Conservation (phyloP, 2,888 invertebrate genomes). For the Hesperia comma region DNA sequence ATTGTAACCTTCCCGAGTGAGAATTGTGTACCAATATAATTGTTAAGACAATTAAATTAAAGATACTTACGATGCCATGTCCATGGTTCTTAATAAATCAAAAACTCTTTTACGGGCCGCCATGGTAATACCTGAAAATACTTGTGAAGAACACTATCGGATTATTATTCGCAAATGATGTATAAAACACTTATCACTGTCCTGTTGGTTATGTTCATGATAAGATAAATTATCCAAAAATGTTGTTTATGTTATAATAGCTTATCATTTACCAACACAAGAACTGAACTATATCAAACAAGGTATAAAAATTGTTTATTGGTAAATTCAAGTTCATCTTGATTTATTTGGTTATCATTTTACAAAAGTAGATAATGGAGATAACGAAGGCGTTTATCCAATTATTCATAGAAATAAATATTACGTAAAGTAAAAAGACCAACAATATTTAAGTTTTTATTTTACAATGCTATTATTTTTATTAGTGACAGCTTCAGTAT, state of each 20-base stretch:
- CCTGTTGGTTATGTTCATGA: not conserved
- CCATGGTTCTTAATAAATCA: slow-evolving; percentile 86
- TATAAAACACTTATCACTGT: not conserved
- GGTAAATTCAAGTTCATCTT: too few species aligned
- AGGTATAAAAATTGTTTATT: too few species aligned
- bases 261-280: not conserved
- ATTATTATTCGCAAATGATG: not conserved
- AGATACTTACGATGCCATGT: slow-evolving; percentile 86
- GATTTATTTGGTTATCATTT: too few species aligned
- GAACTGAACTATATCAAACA: not conserved
- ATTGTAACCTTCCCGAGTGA: too few species aligned
- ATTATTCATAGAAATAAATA: too few species aligned
- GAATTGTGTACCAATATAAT: too few species aligned
- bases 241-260: not conserved
- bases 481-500: too few species aligned
- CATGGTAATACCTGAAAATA: slow-evolving; percentile 56
- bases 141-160: not conserved
- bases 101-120: slow-evolving; percentile 84
- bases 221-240: not conserved
- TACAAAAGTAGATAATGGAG: too few species aligned
- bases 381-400: too few species aligned
- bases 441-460: too few species aligned
- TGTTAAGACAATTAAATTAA: slow-evolving; percentile 30
- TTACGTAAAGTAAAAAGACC: too few species aligned
- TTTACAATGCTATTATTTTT: too few species aligned